Evolutionary conservation across 1,140 invertebrate species (phyloP), one percentile per base, ranked within the genome.

Genomic region (Achatina immaculata): DNA sequence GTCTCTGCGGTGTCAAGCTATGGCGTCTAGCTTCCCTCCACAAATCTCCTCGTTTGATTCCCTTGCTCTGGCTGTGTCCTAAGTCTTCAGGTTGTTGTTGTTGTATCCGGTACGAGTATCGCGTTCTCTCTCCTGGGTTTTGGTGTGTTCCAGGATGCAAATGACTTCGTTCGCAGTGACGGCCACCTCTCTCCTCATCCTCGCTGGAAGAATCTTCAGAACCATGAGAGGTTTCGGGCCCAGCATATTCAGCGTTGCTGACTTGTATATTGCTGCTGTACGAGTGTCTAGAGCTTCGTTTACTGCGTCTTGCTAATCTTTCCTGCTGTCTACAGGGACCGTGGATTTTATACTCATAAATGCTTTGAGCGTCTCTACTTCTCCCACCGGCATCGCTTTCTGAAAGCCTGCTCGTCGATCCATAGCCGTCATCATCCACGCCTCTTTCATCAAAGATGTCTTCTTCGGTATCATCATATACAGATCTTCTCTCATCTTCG

Each of bases 311-410:
- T 21, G 4, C 3, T 55, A 21, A 21, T 31, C 58, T 21, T 62
- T 62, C n/a, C 42, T 69, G 2, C 6, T 69, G 68, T 28, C 42
- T 40, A 11, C 68, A 24, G 38, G 68, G 19, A 2, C 1, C 51
- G 55, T 76, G 42, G 14, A 7, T 62, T 40, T 36, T 36, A 36
- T 62, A 76, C 6, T 6, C 40, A 0, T 78, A 62, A 36, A 43
- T 24, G 48, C 76, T 68, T 31, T 68, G 62, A 0, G 62, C 45
- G 42, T 51, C 66, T 21, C 77, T 4, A 6, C 40, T 38, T 21
- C 78, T 40, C 3, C 78, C 78, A 0, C 78, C 78, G 7, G 68
- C 78, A 34, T 80, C 78, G 40, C 78, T 80, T 68, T 80, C 78
- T 31, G 78, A 80, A 4, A 80, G 31, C 19, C 45, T 69, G 11